Conservation (phyloP, 1,140 invertebrate species). For the Drosophila mojavensis region DNA sequence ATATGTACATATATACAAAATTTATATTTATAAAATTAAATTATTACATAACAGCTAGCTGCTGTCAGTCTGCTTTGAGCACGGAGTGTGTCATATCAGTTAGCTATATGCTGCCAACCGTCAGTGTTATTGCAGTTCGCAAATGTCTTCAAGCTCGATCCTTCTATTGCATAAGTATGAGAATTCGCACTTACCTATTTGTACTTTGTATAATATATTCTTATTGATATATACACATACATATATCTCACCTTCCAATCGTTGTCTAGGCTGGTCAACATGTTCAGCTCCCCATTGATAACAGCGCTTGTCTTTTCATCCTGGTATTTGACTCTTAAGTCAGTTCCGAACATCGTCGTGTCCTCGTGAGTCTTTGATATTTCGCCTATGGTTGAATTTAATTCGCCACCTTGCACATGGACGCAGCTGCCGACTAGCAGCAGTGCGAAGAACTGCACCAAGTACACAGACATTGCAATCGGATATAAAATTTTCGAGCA, state of each 20-base stretch:
- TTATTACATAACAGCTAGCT: too few relatives aligned
- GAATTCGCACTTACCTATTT: background rate
- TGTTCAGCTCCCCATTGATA: slow-evolving; percentile 52
- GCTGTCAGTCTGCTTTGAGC: too few relatives aligned
- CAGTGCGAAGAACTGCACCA: background rate
- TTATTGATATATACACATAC: too few relatives aligned
- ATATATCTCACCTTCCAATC: slow-evolving; percentile 55
- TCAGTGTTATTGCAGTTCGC: too few relatives aligned
- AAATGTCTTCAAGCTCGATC: too few relatives aligned
- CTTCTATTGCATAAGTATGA: background rate
- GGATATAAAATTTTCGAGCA: background rate
- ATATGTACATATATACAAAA: too few relatives aligned
- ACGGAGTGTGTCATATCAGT: too few relatives aligned
- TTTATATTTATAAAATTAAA: too few relatives aligned
- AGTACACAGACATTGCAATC: slow-evolving; percentile 27
- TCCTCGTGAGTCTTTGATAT: slow-evolving; percentile 51
- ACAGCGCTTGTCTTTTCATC: slow-evolving; percentile 22
- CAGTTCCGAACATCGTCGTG: slow-evolving; percentile 22
- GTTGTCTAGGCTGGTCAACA: slow-evolving; percentile 48
- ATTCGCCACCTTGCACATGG: slow-evolving; percentile 9
- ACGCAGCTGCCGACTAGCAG: slow-evolving; percentile 24
- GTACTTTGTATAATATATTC: background rate
- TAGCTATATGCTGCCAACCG: too few relatives aligned
- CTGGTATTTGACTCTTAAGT: slow-evolving; percentile 32
- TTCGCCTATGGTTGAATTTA: slow-evolving; percentile 21